Evolutionary conservation across 2,888 invertebrate species (phyloP).

Genomic region (Metallyticus violacea): DNA sequence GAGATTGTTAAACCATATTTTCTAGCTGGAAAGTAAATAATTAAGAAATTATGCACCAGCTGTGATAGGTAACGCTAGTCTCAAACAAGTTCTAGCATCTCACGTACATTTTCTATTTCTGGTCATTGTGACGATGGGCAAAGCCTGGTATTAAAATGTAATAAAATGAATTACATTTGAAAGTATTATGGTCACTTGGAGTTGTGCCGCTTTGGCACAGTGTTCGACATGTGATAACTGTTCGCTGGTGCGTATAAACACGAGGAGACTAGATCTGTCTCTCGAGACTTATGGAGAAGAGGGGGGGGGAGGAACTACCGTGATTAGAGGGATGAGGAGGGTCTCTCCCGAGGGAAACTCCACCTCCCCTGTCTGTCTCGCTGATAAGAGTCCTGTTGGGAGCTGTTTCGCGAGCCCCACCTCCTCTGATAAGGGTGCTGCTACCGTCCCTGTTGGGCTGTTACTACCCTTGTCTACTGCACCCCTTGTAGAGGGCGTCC

Average conservation of each 20-base stretch:
- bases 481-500: neutral
- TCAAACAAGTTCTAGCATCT: no score
- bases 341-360: neutral
- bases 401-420: slow-evolving; percentile 8
- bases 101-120: no score
- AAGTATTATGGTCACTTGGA: no score
- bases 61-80: no score
- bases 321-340: neutral
- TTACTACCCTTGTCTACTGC: neutral
- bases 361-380: neutral
- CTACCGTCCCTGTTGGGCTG: slow-evolving; percentile 4
- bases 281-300: slow-evolving; percentile 10
- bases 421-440: slow-evolving; percentile 12
- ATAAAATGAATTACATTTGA: no score
- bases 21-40: no score
- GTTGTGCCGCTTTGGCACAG: neutral
- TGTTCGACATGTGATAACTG: neutral
- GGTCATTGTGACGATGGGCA: no score
- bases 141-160: no score
- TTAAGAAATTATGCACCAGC: no score
- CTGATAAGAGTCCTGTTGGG: slow-evolving; percentile 17
- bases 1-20: no score
- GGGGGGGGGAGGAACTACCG: neutral
- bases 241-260: slow-evolving; percentile 10
- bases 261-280: slow-evolving; percentile 3